phyloP scores from a whole-genome alignment of 2,113 vertebrate species.

The Cacatua alba region DNA sequence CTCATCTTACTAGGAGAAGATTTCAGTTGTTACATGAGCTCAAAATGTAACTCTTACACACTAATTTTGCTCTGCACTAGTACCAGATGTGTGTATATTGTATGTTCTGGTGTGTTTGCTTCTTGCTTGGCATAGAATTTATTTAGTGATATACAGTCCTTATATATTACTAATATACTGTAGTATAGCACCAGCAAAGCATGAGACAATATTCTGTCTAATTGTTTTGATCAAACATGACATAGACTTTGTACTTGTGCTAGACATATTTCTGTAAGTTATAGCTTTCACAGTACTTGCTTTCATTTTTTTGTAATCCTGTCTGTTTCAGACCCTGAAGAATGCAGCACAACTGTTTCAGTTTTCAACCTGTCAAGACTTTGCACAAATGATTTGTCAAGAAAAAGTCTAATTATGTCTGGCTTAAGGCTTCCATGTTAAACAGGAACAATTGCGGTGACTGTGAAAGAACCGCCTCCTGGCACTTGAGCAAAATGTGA shows the following conservation, averaged over 20 bases:
- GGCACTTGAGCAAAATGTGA: constrained; percentile 11
- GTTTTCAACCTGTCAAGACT: constrained; percentile 62
- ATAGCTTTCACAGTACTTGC: constrained; percentile 29
- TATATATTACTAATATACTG: constrained; percentile 40
- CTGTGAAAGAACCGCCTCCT: constrained; percentile 42
- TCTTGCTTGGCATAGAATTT: not conserved
- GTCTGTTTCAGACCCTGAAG: constrained; percentile 60
- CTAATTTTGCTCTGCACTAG: not conserved
- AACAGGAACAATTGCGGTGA: constrained; percentile 22
- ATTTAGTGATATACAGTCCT: not conserved
- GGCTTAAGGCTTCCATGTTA: constrained; percentile 53
- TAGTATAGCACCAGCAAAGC: constrained; percentile 29
- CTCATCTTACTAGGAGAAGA: not conserved
- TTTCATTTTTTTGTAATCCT: constrained; percentile 64
- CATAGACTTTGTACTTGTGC: not conserved
- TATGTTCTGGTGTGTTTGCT: not conserved
- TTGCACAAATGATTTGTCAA: constrained; percentile 66
- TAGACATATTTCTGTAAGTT: constrained; percentile 47
- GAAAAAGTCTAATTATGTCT: constrained; percentile 61
- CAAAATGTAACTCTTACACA: not conserved
- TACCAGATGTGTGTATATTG: not conserved
- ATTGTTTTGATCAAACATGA: constrained; percentile 57
- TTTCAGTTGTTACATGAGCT: not conserved
- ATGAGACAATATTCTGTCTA: constrained; percentile 21
- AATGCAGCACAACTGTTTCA: constrained; percentile 48